A percentile compares a stretch with the other conserved stretches of the same genome.
Conservation (phyloP, 2,797 vertebrate species). For the Siniperca scherzeri region DNA sequence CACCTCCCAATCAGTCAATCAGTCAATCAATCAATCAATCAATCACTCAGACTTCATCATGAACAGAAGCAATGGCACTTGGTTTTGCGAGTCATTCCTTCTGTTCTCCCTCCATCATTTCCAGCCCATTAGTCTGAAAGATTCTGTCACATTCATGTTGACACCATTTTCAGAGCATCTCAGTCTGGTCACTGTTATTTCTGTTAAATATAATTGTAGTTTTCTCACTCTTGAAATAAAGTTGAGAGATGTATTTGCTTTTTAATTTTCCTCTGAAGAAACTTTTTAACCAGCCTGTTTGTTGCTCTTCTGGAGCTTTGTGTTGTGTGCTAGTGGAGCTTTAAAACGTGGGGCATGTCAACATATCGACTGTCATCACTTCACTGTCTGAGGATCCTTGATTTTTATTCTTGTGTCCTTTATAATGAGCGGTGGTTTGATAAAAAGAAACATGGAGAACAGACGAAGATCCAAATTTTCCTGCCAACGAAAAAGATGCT, state of each 20-base stretch:
- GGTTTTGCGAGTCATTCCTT: constrained; percentile 12
- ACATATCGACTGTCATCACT: neutral
- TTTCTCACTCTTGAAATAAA: too few species aligned
- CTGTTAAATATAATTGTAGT: neutral
- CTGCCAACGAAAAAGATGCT: neutral
- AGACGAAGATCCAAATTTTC: neutral
- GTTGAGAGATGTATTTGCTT: neutral
- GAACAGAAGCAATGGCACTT: neutral
- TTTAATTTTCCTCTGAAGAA: neutral
- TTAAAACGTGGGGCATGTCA: neutral
- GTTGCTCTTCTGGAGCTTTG: neutral
- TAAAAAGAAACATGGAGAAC: neutral
- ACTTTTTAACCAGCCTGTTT: neutral
- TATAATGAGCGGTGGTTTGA: neutral
- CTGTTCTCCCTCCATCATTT: constrained; percentile 5
- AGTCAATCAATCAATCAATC: neutral
- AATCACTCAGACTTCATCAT: neutral
- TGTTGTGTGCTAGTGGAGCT: neutral
- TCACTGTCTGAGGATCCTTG: neutral
- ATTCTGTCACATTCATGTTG: neutral
- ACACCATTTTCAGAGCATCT: neutral
- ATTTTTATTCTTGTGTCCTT: neutral
- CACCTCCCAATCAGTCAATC: neutral
- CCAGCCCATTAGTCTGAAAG: neutral
- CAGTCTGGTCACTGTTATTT: neutral